Conservation (phyloP, 2,888 invertebrate genomes). For the Mycalesis mineus region DNA sequence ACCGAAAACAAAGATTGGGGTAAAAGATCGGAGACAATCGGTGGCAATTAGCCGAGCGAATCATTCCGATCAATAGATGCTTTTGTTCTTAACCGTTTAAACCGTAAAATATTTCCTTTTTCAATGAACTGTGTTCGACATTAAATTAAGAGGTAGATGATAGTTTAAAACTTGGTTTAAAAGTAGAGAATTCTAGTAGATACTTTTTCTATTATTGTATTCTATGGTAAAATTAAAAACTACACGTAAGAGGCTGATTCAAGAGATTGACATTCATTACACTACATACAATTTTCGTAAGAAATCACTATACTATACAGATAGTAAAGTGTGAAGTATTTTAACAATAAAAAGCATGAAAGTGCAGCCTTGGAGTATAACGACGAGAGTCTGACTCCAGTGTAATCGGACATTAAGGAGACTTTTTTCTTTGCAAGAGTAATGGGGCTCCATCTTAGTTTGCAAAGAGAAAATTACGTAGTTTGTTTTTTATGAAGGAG, state of each 20-base stretch:
- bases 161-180: too few relatives aligned
- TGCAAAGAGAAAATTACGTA: constrained; percentile 21
- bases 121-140: not conserved
- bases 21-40: constrained; percentile 29
- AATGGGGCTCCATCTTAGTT: constrained; percentile 17
- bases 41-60: constrained; percentile 31
- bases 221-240: too few relatives aligned
- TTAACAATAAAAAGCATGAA: too few relatives aligned
- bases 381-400: not conserved
- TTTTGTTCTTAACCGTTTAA: constrained; percentile 30
- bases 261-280: too few relatives aligned
- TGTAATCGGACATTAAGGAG: not conserved
- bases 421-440: constrained; percentile 18
- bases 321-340: too few relatives aligned
- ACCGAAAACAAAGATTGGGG: constrained; percentile 10
- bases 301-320: too few relatives aligned
- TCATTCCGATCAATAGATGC: constrained; percentile 30
- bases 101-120: constrained; percentile 7
- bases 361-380: too few relatives aligned
- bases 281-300: too few relatives aligned
- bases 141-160: too few relatives aligned
- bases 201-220: too few relatives aligned
- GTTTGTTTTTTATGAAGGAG: constrained; percentile 15
- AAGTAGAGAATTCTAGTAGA: too few relatives aligned
- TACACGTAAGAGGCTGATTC: too few relatives aligned